A percentile compares a stretch with the other conserved stretches of the same genome.
Conservation (phyloP, 2,797 vertebrate species). For the Falco concolor region DNA sequence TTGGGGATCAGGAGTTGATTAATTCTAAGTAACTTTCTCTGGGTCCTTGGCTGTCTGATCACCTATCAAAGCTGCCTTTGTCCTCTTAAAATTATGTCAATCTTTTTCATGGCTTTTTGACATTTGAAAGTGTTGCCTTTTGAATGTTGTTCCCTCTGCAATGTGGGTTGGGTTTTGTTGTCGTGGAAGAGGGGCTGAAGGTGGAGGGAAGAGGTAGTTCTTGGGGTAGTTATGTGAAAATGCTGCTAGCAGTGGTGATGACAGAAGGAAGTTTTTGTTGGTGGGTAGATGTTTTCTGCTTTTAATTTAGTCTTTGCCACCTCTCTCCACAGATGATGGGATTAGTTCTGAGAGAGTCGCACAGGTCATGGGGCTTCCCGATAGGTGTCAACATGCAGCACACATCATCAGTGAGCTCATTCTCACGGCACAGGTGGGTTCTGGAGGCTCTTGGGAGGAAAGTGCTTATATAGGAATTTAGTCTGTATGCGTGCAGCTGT, state of each 20-base stretch:
- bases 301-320: not conserved
- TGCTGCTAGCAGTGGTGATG: not conserved
- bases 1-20: conserved; percentile 68
- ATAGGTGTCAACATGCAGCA: conserved; percentile 93
- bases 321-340: conserved; percentile 85
- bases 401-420: conserved; percentile 96
- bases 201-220: conserved; percentile 29
- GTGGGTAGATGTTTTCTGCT: not conserved
- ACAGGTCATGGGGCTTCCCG: conserved; percentile 95
- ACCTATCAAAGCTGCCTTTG: conserved; percentile 59
- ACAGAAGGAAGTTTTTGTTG: not conserved
- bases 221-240: not conserved
- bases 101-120: conserved; percentile 37
- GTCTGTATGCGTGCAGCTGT: not conserved
- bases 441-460: not conserved
- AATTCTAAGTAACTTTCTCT: conserved; percentile 62
- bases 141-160: not conserved
- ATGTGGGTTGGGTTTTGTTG: not conserved
- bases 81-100: conserved; percentile 19
- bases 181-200: not conserved
- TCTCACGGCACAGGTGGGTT: conserved; percentile 91
- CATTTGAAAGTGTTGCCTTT: not conserved
- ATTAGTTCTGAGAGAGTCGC: conserved; percentile 92
- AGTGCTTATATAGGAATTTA: not conserved
- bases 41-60: conserved; percentile 70